A percentile compares a stretch with the other conserved stretches of the same genome.
phyloP scores from a whole-genome alignment of 2,113 vertebrate genomes.

The Struthio camelus region DNA sequence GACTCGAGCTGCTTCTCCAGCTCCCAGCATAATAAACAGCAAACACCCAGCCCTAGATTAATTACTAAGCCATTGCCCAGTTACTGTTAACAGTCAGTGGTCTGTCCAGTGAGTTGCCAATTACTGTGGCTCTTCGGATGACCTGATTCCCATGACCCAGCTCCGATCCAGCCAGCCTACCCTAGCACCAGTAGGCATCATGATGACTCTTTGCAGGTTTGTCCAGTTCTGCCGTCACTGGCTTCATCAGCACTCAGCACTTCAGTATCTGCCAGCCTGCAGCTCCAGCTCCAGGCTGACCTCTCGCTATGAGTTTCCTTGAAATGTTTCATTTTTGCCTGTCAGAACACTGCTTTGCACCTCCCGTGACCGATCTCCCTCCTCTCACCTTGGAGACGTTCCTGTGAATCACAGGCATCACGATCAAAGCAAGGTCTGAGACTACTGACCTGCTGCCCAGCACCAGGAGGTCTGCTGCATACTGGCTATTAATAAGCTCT shows the following conservation, averaged over 20 bases:
- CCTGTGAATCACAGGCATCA: not conserved
- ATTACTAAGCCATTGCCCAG: not conserved
- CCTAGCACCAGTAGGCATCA: not conserved
- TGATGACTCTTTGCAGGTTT: not conserved
- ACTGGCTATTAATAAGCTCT: not conserved
- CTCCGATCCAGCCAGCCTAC: not conserved
- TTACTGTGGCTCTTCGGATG: fast-evolving
- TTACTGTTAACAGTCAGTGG: not conserved
- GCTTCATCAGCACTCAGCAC: not conserved
- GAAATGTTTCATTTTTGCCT: not conserved
- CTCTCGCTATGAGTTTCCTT: not conserved
- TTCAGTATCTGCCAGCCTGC: not conserved
- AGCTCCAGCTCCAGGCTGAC: not conserved
- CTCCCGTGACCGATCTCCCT: not conserved
- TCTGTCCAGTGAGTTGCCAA: not conserved
- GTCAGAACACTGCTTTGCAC: not conserved
- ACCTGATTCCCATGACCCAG: conserved; percentile 48
- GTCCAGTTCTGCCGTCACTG: not conserved
- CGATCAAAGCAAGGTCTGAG: not conserved
- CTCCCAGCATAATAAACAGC: fast-evolving
- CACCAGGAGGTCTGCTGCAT: not conserved
- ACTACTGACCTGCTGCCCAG: not conserved
- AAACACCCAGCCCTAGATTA: fast-evolving
- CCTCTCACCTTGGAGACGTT: not conserved
- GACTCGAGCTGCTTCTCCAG: not conserved